Evolutionary conservation across 2,797 vertebrate genomes (phyloP), one percentile per base, ranked within the genome.

Genomic region (Anomalospiza imberbis): DNA sequence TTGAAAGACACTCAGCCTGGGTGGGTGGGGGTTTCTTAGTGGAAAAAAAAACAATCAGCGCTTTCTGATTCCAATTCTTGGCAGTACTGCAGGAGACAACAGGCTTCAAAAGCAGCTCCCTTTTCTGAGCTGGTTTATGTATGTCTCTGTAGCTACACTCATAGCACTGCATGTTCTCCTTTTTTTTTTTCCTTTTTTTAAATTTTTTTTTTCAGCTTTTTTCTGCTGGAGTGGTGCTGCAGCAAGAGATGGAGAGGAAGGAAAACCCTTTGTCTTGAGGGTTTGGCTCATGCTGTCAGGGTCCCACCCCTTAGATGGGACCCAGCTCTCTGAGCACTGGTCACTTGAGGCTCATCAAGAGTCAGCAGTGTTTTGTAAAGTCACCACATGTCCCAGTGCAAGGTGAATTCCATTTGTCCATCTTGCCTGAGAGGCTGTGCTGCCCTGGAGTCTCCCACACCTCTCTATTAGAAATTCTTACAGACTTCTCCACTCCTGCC

Each of bases 281-380:
- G 20, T 79, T 73, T 44, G 47, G 38, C 5, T 1, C 0, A 0
- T 24, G 31, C 44, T 70, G 19, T 51, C 1, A 2, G 25, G 67
- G 12, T 17, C 40, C 28, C 51, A 6, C 4, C 32, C 0, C 0
- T 28, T 17, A 11, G 16, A 36, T 9, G 26, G 32, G 40, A 70
- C 29, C 15, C n/a, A 13, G n/a, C 11, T 85, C 51, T 47, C 53
- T 28, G 17, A 40, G 32, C 6, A 2, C 7, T 26, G 60, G 9
- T 66, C 32, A 8, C 51, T 19, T 40, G 47, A 70, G 24, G 53
- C 55, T 94, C 61, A 13, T 28, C 21, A 77, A 28, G 44, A n/a
- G 24, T 18, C 60, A 51, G 17, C 60, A 73, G 25, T 31, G 25
- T 48, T 91, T 21, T 58, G 24, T 54, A 21, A 70, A 63, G 71